Percentiles rank a stretch among this genome's conserved stretches.
These are phyloP conservation scores for Stegostoma tigrinum DNA, from an alignment of 2,113 vertebrate genomes.

Conservation along the genomic window DNA sequence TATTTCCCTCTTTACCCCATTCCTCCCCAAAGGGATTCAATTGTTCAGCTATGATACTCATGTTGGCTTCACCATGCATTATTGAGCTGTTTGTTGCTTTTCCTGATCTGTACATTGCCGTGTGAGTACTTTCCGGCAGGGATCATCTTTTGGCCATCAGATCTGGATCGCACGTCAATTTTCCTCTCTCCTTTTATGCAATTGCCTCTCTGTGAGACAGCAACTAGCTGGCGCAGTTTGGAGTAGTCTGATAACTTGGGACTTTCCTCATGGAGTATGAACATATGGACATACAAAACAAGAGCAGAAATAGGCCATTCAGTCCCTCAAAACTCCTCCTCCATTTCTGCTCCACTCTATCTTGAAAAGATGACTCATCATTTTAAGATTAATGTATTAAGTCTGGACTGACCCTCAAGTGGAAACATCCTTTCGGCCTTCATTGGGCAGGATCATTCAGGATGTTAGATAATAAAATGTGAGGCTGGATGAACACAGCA, in stretches of 20 bases:
- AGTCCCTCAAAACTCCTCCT: too few species aligned
- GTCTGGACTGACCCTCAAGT: too few species aligned
- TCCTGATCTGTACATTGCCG: neutral
- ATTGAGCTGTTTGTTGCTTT: neutral
- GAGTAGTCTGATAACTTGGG: neutral
- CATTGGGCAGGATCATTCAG: too few species aligned
- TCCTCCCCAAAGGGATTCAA: neutral
- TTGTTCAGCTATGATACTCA: neutral
- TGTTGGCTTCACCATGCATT: neutral
- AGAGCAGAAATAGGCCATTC: too few species aligned
- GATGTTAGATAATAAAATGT: too few species aligned
- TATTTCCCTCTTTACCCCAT: neutral
- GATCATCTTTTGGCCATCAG: neutral
- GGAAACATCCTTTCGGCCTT: too few species aligned
- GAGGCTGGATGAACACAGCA: too few species aligned
- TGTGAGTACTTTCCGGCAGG: neutral
- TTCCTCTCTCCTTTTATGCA: neutral
- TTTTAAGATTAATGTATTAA: too few species aligned
- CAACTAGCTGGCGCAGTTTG: neutral
- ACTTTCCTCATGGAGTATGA: neutral
- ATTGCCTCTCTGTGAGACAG: neutral
- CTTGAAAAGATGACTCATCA: too few species aligned
- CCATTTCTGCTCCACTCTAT: too few species aligned
- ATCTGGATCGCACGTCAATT: neutral
- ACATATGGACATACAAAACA: too few species aligned